Evolutionary conservation across 2,888 invertebrate species (phyloP), one percentile per base, ranked within the genome.

Genomic region (Suillia variegata): DNA sequence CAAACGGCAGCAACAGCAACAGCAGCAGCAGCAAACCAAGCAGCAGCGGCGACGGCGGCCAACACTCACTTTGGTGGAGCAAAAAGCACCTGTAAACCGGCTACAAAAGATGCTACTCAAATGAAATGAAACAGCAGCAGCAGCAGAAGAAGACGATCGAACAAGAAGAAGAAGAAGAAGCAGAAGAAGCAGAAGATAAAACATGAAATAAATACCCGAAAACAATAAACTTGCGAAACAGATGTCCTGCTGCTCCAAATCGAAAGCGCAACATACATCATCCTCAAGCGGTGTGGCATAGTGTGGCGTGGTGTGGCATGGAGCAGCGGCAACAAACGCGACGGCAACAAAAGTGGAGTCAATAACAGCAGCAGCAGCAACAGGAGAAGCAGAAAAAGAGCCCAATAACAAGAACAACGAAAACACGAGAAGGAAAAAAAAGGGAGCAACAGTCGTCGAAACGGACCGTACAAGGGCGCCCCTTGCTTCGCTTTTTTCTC

Each of bases 171-270:
- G n/a, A 38, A 38, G 38, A 38, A 38, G 38, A 45, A 20, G 18
- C 45, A 12, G n/a, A 38, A 38, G n/a, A 5, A 38, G n/a, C 13
- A 8, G n/a, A 10, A 5, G 13, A 38, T 4, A 10, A 38, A 38
- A n/a, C 38, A 10, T n/a, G 4, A 10, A 38, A 5, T 6, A 31
- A 38, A 38, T 4, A 38, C 38, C 15, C 3, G 45, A 45, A 45
- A 20, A 45, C 45, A 45, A 45, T 45, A 45, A 45, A 50, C 24
- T 47, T 21, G 59, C 54, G 55, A 76, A 76, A 77, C 78, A 78
- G 78, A 78, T 78, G 77, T 78, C 78, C 78, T 77, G 75, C 71
- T 75, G 75, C 76, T 75, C 75, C 76, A 75, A 75, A 75, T 75
- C 71, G 76, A 75, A 74, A 69, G 74, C 70, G 64, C 70, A 70